Evolutionary conservation across 2,888 invertebrate genomes (phyloP).

Genomic region (Pyrrhosoma nymphula): DNA sequence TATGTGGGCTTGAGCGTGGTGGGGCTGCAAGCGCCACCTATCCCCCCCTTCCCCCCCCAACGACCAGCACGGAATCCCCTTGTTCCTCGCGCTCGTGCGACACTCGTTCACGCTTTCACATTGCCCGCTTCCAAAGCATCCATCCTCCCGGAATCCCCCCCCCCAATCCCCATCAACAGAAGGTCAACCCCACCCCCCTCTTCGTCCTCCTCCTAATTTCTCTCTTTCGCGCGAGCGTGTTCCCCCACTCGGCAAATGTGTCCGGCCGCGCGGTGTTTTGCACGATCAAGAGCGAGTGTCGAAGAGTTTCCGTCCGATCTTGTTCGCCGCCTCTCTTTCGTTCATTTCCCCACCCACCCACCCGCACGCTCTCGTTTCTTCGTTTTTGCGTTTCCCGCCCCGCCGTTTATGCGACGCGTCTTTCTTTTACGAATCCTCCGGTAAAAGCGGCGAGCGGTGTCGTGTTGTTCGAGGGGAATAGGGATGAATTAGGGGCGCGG

Average conservation of each 20-base stretch:
- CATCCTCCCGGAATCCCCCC: no score
- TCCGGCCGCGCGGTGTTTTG: neutral
- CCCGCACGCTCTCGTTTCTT: neutral
- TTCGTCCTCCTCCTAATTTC: neutral
- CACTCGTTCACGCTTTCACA: neutral
- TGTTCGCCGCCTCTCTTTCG: neutral
- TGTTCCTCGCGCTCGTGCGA: neutral
- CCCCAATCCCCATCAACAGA: no score
- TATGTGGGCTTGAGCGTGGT: neutral
- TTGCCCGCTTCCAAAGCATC: neutral
- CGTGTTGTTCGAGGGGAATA: neutral
- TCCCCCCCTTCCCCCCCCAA: neutral
- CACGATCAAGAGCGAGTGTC: neutral
- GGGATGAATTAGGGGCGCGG: neutral
- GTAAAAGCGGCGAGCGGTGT: neutral
- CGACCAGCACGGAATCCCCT: neutral
- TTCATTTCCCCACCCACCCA: neutral
- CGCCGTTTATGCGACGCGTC: neutral
- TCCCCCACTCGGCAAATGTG: neutral
- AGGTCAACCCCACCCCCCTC: neutral
- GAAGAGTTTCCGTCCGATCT: neutral
- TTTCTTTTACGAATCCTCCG: neutral
- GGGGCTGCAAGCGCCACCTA: neutral
- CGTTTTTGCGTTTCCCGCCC: neutral
- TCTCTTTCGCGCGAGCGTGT: neutral